Evolutionary conservation across 2,113 vertebrate genomes (phyloP).

Genomic region (Axis porcinus): DNA sequence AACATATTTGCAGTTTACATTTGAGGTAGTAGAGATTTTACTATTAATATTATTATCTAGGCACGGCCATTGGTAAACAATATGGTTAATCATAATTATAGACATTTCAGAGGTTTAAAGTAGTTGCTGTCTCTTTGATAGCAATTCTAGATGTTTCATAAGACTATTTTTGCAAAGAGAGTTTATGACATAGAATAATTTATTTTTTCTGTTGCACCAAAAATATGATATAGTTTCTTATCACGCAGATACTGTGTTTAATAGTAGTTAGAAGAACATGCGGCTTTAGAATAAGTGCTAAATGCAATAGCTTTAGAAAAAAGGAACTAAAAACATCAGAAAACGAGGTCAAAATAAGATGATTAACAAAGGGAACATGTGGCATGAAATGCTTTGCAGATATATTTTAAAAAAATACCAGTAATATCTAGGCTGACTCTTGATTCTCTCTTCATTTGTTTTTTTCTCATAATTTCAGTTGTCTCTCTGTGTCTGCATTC

Average conservation of each 20-base stretch:
- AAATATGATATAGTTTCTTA: neutral
- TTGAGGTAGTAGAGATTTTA: neutral
- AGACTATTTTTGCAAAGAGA: neutral
- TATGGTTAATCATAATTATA: neutral
- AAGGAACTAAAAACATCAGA: neutral
- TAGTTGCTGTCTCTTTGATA: neutral
- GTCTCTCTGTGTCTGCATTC: neutral
- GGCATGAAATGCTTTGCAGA: neutral
- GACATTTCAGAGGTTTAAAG: neutral
- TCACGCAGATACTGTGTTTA: neutral
- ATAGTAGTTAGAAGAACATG: neutral
- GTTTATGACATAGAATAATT: neutral
- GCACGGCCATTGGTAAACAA: neutral
- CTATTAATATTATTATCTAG: neutral
- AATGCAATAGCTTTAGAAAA: neutral
- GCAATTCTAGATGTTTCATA: neutral
- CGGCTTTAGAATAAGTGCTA: neutral
- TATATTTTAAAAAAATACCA: neutral
- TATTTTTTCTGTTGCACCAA: neutral
- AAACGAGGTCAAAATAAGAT: neutral
- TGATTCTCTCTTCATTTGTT: neutral
- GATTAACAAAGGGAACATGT: neutral
- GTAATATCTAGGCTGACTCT: neutral
- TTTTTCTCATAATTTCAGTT: neutral
- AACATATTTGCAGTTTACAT: neutral